Evolutionary conservation across 1,140 invertebrate genomes (phyloP), one percentile per base, ranked within the genome.

Genomic region (Solenopsis fugax): DNA sequence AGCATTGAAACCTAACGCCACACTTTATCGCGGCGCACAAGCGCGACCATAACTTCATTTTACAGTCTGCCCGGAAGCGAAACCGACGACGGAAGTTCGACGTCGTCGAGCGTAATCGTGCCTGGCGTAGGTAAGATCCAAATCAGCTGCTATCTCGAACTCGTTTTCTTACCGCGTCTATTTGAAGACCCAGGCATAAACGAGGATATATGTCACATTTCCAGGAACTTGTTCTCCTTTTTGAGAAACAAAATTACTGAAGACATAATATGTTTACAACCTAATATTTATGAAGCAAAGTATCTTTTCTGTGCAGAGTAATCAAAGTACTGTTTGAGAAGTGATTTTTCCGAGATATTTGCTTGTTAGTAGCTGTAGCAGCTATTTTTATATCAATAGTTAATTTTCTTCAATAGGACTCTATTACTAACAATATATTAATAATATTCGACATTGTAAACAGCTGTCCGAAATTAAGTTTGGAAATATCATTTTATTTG

Each of bases 111-210:
- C 34, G 10, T 56, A 75, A 75, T 56, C 50, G 71, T 12, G 9
- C 50, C 24, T 21, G 50, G 12, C 50, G 29, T 54, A 37, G 29
- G 29, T 56, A 54, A 73, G 29, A 54, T 73, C 48, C 52, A 56
- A 73, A 73, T 73, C 71, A 56, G 50, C 50, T 50, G 50, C 29
- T 73, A 73, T 73, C 71, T 73, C 24, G 12, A 34, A 56, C 71
- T 73, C 24, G 18, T 54, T 73, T 52, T 73, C 71, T 56, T 21
- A 29, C 50, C 34, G 18, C 29, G 50, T 73, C 29, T 73, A 73
- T 56, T 73, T 73, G 52, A 56, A 34, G 50, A 73, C 18, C 52
- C 52, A 16, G 18, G 34, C 24, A 50, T 54, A 54, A 73, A 52
- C 16, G 13, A 4, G 24, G 16, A 37, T 12, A 9, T 34, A 18